phyloP scores from a whole-genome alignment of 2,888 invertebrate genomes.

The Rambutsinella grinnellia region DNA sequence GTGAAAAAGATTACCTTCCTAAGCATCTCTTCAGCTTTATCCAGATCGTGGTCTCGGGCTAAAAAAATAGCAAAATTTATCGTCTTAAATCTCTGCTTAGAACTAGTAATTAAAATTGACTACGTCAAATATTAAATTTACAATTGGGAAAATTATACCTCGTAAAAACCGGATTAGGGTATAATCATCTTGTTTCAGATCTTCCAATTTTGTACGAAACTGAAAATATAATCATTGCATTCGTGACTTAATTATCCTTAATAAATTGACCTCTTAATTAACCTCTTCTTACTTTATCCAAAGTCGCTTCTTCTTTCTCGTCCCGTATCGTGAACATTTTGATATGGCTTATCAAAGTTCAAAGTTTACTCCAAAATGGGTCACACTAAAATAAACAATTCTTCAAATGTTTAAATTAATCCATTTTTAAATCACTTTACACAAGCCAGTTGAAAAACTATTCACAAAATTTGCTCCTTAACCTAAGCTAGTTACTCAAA shows the following conservation, averaged over 20 bases:
- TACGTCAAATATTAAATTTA: background rate
- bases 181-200: slow-evolving; percentile 41
- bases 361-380: no score
- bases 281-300: slow-evolving; percentile 16
- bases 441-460: no score
- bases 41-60: slow-evolving; percentile 45
- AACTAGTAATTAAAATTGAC: background rate
- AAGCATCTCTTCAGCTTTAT: slow-evolving; percentile 49
- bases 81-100: background rate
- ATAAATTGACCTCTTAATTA: background rate
- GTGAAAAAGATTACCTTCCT: slow-evolving; percentile 30
- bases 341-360: no score
- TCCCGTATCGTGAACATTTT: slow-evolving; percentile 9
- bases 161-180: slow-evolving; percentile 44
- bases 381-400: no score
- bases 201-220: slow-evolving; percentile 34
- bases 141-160: no score
- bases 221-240: background rate
- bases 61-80: background rate
- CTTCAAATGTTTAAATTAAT: no score
- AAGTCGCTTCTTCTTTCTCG: slow-evolving; percentile 17
- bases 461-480: no score
- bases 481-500: no score
- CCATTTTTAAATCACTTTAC: no score
- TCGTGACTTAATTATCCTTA: background rate